Evolutionary conservation across 2,113 vertebrate species (phyloP).

Genomic region (Leptocoma aspasia): DNA sequence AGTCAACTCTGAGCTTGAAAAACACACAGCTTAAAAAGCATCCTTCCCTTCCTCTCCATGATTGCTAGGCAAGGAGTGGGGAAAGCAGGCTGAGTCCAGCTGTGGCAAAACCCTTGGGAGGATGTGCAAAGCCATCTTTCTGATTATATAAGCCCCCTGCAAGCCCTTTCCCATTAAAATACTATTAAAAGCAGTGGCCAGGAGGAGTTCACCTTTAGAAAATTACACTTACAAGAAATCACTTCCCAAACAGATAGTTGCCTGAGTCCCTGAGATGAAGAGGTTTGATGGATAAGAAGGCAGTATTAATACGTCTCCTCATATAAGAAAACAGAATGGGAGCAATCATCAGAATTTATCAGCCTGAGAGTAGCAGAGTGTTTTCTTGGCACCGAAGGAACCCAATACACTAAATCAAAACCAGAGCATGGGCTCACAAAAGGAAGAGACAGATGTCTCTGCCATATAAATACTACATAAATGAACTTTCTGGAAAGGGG

Average conservation of each 20-base stretch:
- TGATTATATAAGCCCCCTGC: slow-evolving; percentile 44
- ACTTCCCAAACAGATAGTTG: slow-evolving; percentile 36
- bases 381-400: slow-evolving; percentile 56
- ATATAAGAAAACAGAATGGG: slow-evolving; percentile 63
- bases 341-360: slow-evolving; percentile 70
- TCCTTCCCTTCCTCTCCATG: not conserved
- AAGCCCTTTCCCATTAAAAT: slow-evolving; percentile 59
- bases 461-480: slow-evolving; percentile 30
- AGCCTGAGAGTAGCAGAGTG: slow-evolving; percentile 50
- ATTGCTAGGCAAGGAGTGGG: not conserved
- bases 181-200: slow-evolving; percentile 54
- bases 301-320: slow-evolving; percentile 62
- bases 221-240: slow-evolving; percentile 55
- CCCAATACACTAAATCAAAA: slow-evolving; percentile 55
- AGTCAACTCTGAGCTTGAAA: not conserved
- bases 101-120: not conserved
- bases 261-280: slow-evolving; percentile 26
- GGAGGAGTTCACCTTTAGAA: slow-evolving; percentile 54
- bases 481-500: slow-evolving; percentile 24
- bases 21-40: not conserved
- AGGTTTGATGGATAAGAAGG: slow-evolving; percentile 64
- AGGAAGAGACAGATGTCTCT: slow-evolving; percentile 31
- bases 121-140: slow-evolving; percentile 19
- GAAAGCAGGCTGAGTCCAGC: not conserved
- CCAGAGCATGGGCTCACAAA: not conserved